These are phyloP conservation scores for Aethina tumida DNA, from an alignment of 1,140 invertebrate species.

Conservation along the genomic window DNA sequence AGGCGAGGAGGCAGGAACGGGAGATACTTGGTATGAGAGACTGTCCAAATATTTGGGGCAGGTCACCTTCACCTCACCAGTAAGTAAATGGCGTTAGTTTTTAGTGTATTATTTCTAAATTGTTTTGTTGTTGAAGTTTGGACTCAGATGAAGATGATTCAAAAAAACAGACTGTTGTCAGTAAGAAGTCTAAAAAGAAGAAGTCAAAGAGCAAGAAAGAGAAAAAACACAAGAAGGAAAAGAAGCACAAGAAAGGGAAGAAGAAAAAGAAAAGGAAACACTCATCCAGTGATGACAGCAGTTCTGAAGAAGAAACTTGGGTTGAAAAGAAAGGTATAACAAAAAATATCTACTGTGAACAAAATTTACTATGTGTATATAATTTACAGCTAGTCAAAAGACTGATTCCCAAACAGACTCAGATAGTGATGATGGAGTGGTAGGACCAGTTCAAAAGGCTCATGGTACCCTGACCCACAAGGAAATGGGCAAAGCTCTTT, in stretches of 20 bases:
- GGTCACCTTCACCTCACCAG: slow-evolving; percentile 56
- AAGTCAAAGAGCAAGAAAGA: slow-evolving; percentile 37
- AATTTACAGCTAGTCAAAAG: slow-evolving; percentile 1
- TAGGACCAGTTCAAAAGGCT: slow-evolving; percentile 62
- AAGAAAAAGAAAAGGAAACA: slow-evolving; percentile 37
- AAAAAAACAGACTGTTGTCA: slow-evolving; percentile 37
- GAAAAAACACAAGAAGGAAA: slow-evolving; percentile 40
- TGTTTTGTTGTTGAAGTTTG: slow-evolving; percentile 5
- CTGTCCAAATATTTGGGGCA: slow-evolving; percentile 57
- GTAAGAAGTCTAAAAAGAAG: slow-evolving; percentile 30
- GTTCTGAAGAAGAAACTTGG: slow-evolving; percentile 45
- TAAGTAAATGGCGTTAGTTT: slow-evolving; percentile 35
- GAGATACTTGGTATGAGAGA: slow-evolving; percentile 62
- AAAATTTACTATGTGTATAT: neutral
- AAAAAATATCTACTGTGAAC: slow-evolving; percentile 8
- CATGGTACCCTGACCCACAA: slow-evolving; percentile 62
- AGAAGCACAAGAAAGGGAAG: slow-evolving; percentile 37
- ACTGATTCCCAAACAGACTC: slow-evolving; percentile 32
- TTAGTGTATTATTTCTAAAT: neutral
- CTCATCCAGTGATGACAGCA: slow-evolving; percentile 29
- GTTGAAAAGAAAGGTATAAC: slow-evolving; percentile 54
- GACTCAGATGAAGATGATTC: slow-evolving; percentile 43
- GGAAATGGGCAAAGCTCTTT: slow-evolving; percentile 80
- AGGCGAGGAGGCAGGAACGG: slow-evolving; percentile 54
- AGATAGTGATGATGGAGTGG: slow-evolving; percentile 44